These are phyloP conservation scores for Erebia ligea DNA, from an alignment of 2,888 invertebrate species.

Conservation along the genomic window DNA sequence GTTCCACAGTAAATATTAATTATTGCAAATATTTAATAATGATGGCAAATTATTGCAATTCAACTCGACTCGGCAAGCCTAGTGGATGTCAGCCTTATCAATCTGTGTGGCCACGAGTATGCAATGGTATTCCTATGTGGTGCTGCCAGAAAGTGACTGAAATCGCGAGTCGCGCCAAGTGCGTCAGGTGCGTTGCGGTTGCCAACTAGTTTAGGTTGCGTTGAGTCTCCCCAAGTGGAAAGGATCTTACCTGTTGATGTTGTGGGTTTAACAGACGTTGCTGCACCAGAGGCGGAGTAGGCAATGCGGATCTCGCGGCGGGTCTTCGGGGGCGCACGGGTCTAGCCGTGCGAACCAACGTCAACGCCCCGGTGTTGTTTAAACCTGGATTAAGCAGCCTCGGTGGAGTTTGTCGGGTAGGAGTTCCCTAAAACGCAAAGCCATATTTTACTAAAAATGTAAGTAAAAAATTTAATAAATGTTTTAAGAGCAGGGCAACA, in stretches of 20 bases:
- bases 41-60: no score
- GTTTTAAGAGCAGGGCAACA: neutral
- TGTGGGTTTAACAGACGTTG: slow-evolving; percentile 50
- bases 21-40: no score
- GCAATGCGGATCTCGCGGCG: slow-evolving; percentile 48
- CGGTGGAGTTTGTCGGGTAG: slow-evolving; percentile 57
- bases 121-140: no score
- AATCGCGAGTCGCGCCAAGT: no score
- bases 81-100: no score
- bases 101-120: no score
- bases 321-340: slow-evolving; percentile 53
- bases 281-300: slow-evolving; percentile 44
- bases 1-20: no score
- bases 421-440: slow-evolving; percentile 53
- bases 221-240: no score
- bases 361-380: slow-evolving; percentile 51
- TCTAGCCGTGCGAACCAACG: slow-evolving; percentile 63
- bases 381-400: slow-evolving; percentile 68
- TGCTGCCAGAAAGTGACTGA: no score
- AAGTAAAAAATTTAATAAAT: neutral
- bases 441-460: neutral
- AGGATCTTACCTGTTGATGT: slow-evolving; percentile 45
- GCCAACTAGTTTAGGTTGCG: no score
- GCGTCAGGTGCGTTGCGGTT: no score
- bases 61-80: no score